Base-by-base conservation (phyloP, 2,797 vertebrate species). In the Syndactyla subalaris region DNA sequence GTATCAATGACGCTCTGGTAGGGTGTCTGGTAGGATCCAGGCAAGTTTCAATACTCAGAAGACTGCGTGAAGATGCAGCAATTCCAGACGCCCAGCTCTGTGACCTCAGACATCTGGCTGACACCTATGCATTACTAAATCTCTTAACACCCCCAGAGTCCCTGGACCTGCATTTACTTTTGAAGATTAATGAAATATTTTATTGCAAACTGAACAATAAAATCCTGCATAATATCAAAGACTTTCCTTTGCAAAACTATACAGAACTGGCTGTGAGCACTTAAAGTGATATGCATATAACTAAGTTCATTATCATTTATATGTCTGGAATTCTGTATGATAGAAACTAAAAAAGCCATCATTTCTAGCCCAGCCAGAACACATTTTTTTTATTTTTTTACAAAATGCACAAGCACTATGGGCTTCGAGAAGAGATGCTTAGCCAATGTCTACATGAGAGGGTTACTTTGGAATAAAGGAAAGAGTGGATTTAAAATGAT, bases 391-490 rank as follows among this genome's bases (percentile, higher is more conserved):
- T 45, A 36, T 76, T 39, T 72, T 90, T 24, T 65, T 24, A 22
- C 30, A 77, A 86, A 23, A 73, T 43, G 43, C 32, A 73, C 17
- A 55, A 65, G 67, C 17, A 74, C 20, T 71, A 3, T 26, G 34
- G 14, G 15, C n/a, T 85, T 93, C 41, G 49, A 94, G 49, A 6
- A 85, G 22, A 82, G 29, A 71, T 86, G 19, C 30, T 63, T 76
- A 61, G 57, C 27, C 6, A 82, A 49, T 6, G 2, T 68, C 71
- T 95, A 57, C 55, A 41, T 34, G 27, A 93, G 92, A 80, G 26
- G 61, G 88, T 95, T 93, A 94, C 71, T 91, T 74, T 71, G 71
- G 93, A 94, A 79, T 74, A 85, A 95, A 92, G 63, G 66, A 26
- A 95, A 76, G 32, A 1, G 9, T 63, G 12, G 84, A 87, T 85